phyloP scores from a whole-genome alignment of 1,140 invertebrate species.

The Drosophila kohkoa region DNA sequence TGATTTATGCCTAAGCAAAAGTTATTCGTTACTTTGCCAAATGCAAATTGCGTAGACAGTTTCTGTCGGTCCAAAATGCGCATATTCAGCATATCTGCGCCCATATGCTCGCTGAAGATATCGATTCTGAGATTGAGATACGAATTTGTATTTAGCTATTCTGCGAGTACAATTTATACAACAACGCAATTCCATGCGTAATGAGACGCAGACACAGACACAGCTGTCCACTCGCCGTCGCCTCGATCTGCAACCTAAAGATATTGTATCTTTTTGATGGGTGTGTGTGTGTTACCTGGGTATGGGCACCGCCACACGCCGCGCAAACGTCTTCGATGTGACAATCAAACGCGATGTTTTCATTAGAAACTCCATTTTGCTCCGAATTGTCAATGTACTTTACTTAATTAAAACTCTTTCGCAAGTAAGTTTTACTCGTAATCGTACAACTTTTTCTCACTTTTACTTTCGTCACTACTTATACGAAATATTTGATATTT shows the following conservation, averaged over 20 bases:
- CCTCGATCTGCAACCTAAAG: slow-evolving; percentile 24
- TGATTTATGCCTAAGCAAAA: slow-evolving; percentile 69
- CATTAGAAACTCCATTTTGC: slow-evolving; percentile 81
- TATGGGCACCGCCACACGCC: slow-evolving; percentile 81
- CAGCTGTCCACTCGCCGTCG: background rate
- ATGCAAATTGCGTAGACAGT: slow-evolving; percentile 64
- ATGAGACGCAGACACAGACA: slow-evolving; percentile 51
- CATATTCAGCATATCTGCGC: slow-evolving; percentile 42
- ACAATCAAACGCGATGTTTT: slow-evolving; percentile 84
- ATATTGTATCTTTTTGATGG: slow-evolving; percentile 47
- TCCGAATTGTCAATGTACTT: slow-evolving; percentile 1
- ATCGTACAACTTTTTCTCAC: slow-evolving; percentile 16
- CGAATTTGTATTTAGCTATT: slow-evolving; percentile 1
- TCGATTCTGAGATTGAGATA: slow-evolving; percentile 32
- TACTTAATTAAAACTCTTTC: slow-evolving; percentile 7
- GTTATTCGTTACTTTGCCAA: slow-evolving; percentile 32
- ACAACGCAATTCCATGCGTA: slow-evolving; percentile 78
- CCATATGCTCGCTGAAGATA: slow-evolving; percentile 22
- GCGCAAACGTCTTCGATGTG: slow-evolving; percentile 75
- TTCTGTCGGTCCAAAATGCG: slow-evolving; percentile 26
- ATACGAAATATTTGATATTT: slow-evolving; percentile 27
- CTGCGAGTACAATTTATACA: slow-evolving; percentile 51
- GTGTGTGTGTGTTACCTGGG: slow-evolving; percentile 69
- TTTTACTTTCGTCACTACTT: slow-evolving; percentile 1
- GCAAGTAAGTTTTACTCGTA: background rate